Evolutionary conservation across 2,113 vertebrate species (phyloP).

Genomic region (Calidris pugnax): DNA sequence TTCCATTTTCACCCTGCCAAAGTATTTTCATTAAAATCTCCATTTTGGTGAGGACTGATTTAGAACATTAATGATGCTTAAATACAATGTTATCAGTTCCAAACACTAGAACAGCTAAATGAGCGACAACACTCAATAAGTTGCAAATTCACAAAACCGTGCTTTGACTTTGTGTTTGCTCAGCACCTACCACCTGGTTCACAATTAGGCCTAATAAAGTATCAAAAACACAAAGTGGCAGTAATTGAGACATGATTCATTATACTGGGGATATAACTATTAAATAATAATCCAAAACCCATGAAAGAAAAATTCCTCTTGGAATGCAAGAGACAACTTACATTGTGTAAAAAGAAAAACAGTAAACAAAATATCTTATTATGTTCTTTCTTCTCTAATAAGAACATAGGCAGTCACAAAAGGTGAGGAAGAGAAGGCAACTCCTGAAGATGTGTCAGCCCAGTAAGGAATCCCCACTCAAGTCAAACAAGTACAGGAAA

Average conservation of each 20-base stretch:
- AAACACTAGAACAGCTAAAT: neutral
- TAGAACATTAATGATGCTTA: neutral
- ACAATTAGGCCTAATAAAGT: neutral
- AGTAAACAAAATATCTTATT: neutral
- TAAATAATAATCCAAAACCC: neutral
- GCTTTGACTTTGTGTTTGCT: neutral
- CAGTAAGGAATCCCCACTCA: neutral
- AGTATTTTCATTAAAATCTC: neutral
- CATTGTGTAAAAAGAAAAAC: neutral
- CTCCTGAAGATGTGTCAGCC: neutral
- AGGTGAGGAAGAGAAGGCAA: neutral
- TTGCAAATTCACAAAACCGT: neutral
- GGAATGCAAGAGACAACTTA: neutral
- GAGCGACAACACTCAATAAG: neutral
- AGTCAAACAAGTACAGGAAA: neutral
- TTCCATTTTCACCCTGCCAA: neutral
- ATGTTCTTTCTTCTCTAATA: neutral
- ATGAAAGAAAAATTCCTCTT: neutral
- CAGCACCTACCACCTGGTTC: neutral
- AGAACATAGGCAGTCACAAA: neutral
- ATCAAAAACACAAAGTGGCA: neutral
- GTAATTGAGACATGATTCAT: neutral
- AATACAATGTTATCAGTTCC: neutral
- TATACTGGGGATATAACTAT: neutral
- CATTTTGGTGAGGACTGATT: neutral